These are phyloP conservation scores for Brachionus paranguensis DNA, from an alignment of 1,140 invertebrate species.

Conservation along the genomic window DNA sequence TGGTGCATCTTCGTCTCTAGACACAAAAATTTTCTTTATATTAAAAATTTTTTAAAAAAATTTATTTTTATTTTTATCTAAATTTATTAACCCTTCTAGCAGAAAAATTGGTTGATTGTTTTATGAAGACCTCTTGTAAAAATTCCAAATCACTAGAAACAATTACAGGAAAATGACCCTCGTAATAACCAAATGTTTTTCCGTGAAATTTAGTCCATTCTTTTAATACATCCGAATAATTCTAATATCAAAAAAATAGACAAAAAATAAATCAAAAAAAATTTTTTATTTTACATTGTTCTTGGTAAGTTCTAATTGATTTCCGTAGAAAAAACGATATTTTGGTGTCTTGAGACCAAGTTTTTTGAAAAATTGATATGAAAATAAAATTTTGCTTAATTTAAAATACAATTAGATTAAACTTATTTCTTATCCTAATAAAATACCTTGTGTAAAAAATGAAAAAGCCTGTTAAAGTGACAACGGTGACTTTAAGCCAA, in stretches of 20 bases:
- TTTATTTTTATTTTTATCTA: background rate
- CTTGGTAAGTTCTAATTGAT: background rate
- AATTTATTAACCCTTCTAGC: constrained; percentile 49
- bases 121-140: constrained; percentile 54
- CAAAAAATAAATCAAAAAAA: background rate
- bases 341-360: background rate
- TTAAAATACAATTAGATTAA: background rate
- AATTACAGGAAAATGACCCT: constrained; percentile 52
- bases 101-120: constrained; percentile 57
- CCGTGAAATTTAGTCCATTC: constrained; percentile 55
- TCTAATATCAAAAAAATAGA: background rate
- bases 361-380: constrained; percentile 14
- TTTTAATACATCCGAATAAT: background rate
- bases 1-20: background rate
- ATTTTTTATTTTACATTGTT: constrained; percentile 10
- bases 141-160: constrained; percentile 54
- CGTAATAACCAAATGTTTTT: constrained; percentile 55
- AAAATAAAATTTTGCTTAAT: background rate
- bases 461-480: too few relatives aligned
- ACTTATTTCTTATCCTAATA: background rate
- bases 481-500: too few relatives aligned
- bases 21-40: background rate
- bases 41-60: background rate
- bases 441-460: background rate
- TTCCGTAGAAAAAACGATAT: constrained; percentile 25